Evolutionary conservation across 2,888 invertebrate species (phyloP), one percentile per base, ranked within the genome.

Genomic region (Onchidella celtica): DNA sequence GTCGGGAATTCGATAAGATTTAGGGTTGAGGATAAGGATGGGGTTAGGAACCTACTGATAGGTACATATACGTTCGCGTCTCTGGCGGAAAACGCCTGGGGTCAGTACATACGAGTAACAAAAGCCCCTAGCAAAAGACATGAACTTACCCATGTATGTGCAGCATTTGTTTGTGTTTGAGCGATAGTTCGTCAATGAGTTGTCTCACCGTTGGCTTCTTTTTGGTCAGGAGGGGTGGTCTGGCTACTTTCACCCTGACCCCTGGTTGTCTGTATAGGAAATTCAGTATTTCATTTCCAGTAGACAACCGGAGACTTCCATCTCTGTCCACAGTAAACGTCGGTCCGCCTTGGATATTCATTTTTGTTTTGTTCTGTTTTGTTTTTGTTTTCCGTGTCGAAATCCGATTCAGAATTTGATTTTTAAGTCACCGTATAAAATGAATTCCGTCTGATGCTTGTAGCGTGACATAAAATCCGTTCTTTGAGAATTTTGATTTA

Each of bases 131-230:
- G 9, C n/a, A n/a, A n/a, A n/a, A n/a, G 4, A 24, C n/a, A 21
- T 61, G 47, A 11, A 47, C 61, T 61, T 21, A 27, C 61, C 61
- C 61, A 14, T 47, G 47, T 47, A 47, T 47, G 17, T 17, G 17
- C 57, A 80, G 36, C 36, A 80, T 34, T 21, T 68, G 74, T 27
- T 88, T 88, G 61, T 89, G 89, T 82, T 88, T 88, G 69, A 84
- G 86, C 34, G 88, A 65, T 38, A 89, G 83, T 63, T 85, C 83
- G 65, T 89, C 89, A 29, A 89, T 89, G 11, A 89, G 80, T 70
- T 89, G 88, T 24, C 86, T 83, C 6, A 89, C 89, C 3, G 89
- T 88, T 24, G 88, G 88, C 24, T 85, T 86, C 77, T 85, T 85
- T n/a, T 84, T 85, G 83, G 87, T 86, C 38, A 86, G 79, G 32